These are phyloP conservation scores for Epinotia demarniana DNA, from an alignment of 2,888 invertebrate genomes.

Conservation along the genomic window DNA sequence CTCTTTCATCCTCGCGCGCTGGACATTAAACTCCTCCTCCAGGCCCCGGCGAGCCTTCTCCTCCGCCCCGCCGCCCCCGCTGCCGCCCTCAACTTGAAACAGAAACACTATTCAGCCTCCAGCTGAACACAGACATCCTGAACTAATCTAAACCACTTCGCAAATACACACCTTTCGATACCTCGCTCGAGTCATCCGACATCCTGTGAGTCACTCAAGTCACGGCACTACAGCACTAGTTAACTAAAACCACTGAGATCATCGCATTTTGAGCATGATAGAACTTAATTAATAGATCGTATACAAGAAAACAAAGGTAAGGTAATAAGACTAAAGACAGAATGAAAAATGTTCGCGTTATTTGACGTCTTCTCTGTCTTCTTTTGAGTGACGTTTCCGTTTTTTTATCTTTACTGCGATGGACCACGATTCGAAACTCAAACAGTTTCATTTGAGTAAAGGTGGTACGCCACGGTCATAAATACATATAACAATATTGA, in stretches of 20 bases:
- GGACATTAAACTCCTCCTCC: conserved; percentile 94
- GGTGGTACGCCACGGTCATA: too few species aligned
- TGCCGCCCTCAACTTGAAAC: conserved; percentile 75
- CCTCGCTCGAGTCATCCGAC: conserved; percentile 68
- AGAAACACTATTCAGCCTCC: conserved; percentile 77
- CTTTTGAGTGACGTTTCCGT: conserved; percentile 36
- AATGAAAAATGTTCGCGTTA: conserved; percentile 39
- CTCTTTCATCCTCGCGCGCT: conserved; percentile 96
- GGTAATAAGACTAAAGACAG: conserved; percentile 23
- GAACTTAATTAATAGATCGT: conserved; percentile 19
- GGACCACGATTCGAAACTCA: conserved; percentile 1
- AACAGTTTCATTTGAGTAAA: conserved; percentile 1
- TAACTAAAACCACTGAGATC: conserved; percentile 39
- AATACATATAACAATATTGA: too few species aligned
- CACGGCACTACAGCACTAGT: conserved; percentile 50
- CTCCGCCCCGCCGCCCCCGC: conserved; percentile 62
- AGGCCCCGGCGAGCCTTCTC: conserved; percentile 79
- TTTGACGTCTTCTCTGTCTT: conserved; percentile 44
- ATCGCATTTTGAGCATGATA: conserved; percentile 30
- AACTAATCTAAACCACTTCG: conserved; percentile 49
- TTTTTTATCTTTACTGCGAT: conserved; percentile 15
- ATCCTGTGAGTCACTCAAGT: conserved; percentile 57
- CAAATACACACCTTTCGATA: conserved; percentile 71
- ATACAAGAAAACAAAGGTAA: conserved; percentile 38
- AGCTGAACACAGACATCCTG: conserved; percentile 58